Base-by-base conservation (phyloP, 2,797 vertebrate genomes). In the Iguana delicatissima region DNA sequence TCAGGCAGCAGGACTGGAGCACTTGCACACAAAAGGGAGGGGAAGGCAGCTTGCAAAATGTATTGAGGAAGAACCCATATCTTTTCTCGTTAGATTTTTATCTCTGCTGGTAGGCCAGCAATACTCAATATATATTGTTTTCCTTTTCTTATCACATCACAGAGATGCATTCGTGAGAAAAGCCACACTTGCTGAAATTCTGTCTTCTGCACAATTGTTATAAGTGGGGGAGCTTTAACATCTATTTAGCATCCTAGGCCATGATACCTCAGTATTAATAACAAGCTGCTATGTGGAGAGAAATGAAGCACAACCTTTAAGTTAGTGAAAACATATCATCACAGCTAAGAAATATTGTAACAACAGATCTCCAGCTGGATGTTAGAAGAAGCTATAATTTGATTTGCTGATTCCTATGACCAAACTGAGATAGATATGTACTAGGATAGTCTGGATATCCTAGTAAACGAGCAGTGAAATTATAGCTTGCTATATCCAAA, bases 391-490 rank as follows among this genome's bases (percentile, higher is more conserved):
- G 16, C n/a, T 91, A 10, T 89, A 76, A 89, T 91, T 89, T 90
- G 55, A 90, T 93, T 90, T 92, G 88, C 84, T 93, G 79, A 38
- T 52, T 90, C 57, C 73, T 74, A 38, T 91, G 72, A 92, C 74
- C 90, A 81, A 93, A 92, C 6, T 84, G 72, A n/a, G 86, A 38
- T 84, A 93, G 79, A 69, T 95, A 90, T 90, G 9, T 55, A 35
- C n/a, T 92, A 22, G 80, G 59, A 24, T 82, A 80, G 26, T 91
- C 52, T 85, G 92, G 88, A 92, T 91, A 89, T 89, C 67, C 92
- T 88, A 89, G 46, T 29, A n/a, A 95, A 57, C n/a, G 24, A 92
- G 92, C 87, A 93, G 86, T 74, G 55, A 85, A 93, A 94, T 91
- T 90, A 93, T 57, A 89, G 74, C 46, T 92, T 77, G 18, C 90